Percentiles rank a stretch among this genome's conserved stretches.
These are phyloP conservation scores for Ispidina lecontei DNA, from an alignment of 2,797 vertebrate species.

Conservation along the genomic window DNA sequence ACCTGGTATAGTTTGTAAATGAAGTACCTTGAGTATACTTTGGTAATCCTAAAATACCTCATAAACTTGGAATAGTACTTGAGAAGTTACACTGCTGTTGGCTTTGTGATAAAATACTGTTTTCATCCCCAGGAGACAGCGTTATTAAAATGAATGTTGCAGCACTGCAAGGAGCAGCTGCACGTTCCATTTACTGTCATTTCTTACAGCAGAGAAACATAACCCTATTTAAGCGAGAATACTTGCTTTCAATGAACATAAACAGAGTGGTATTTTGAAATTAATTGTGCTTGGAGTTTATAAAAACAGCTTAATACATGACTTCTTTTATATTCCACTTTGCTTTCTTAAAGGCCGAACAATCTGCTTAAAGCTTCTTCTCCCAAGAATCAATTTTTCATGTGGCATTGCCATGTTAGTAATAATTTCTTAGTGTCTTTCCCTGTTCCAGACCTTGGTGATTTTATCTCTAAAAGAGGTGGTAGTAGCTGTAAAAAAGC, in stretches of 20 bases:
- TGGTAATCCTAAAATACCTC: not conserved
- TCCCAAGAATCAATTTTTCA: conserved; percentile 24
- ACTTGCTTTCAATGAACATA: not conserved
- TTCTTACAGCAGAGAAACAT: not conserved
- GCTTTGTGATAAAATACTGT: not conserved
- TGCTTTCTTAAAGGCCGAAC: conserved; percentile 7
- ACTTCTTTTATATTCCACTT: not conserved
- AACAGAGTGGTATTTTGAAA: not conserved
- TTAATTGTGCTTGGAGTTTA: conserved; percentile 8
- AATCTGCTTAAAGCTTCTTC: not conserved
- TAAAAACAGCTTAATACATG: not conserved
- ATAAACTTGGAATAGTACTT: not conserved
- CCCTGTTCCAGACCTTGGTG: not conserved
- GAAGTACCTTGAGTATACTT: not conserved
- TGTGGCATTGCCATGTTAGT: not conserved
- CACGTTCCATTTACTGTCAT: not conserved
- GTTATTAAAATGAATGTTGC: not conserved
- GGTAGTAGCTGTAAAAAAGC: not conserved
- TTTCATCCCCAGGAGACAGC: not conserved
- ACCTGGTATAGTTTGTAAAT: not conserved
- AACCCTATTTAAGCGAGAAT: not conserved
- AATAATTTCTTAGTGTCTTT: not conserved
- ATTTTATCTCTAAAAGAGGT: not conserved
- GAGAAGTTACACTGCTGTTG: not conserved
- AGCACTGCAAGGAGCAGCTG: not conserved